These are phyloP conservation scores for Andrena fulva DNA, from an alignment of 2,888 invertebrate genomes.

Conservation along the genomic window DNA sequence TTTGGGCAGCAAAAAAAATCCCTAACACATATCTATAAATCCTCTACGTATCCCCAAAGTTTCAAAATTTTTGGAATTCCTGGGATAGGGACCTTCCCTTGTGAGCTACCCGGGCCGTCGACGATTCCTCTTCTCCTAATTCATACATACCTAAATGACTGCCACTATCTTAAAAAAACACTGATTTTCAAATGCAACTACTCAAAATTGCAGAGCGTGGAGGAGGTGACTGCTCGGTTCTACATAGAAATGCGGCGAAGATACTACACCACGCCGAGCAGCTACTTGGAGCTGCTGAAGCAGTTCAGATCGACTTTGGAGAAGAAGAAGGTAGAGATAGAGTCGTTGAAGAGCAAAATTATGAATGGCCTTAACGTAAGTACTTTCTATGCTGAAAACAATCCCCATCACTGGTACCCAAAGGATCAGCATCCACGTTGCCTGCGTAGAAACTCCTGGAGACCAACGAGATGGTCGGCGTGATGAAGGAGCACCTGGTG, in stretches of 20 bases:
- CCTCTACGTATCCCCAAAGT: too few relatives aligned
- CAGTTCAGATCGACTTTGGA: slow-evolving; percentile 90
- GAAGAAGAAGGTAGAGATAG: slow-evolving; percentile 90
- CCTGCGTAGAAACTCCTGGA: slow-evolving; percentile 90
- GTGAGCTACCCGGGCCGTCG: too few relatives aligned
- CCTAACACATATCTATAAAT: too few relatives aligned
- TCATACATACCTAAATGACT: too few relatives aligned
- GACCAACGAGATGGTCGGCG: slow-evolving; percentile 92
- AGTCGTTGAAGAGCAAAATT: slow-evolving; percentile 88
- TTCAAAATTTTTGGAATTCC: too few relatives aligned
- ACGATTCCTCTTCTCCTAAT: too few relatives aligned
- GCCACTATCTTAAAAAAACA: neutral
- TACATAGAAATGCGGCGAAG: slow-evolving; percentile 93
- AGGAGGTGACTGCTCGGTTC: slow-evolving; percentile 90
- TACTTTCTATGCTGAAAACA: too few relatives aligned
- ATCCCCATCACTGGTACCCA: neutral
- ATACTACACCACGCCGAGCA: slow-evolving; percentile 96
- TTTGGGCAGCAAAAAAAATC: too few relatives aligned
- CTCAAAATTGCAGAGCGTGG: slow-evolving; percentile 88
- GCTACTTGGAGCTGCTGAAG: slow-evolving; percentile 94
- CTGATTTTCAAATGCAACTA: neutral
- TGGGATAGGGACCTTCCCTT: too few relatives aligned
- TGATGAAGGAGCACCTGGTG: slow-evolving; percentile 94
- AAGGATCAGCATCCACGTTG: neutral
- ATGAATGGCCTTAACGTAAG: slow-evolving; percentile 89